Base-by-base conservation (phyloP, 2,797 vertebrate genomes). In the Falco rusticolus region DNA sequence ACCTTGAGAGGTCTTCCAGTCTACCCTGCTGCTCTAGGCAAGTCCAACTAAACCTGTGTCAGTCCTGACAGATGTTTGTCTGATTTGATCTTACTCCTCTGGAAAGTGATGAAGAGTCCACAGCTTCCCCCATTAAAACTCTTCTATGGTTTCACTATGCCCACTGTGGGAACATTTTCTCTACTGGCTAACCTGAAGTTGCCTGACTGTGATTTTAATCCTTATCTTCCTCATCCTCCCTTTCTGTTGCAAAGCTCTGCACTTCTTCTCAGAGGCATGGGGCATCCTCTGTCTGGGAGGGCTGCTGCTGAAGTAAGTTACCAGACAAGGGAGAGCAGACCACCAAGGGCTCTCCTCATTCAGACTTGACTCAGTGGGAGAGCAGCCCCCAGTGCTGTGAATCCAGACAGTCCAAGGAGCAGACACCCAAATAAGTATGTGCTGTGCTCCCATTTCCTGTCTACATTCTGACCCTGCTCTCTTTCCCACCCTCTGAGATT, bases 371-470 rank as follows among this genome's bases (percentile, higher is more conserved):
- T 79, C 16, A 4, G 60, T 8, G 22, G 91, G 84, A 92, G 39
- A 76, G 47, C 76, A 94, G 51, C 63, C 76, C 84, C 92, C 84
- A 51, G 82, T 18, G 60, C n/a, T 93, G 75, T 86, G 22, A 68
- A 84, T 60, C 78, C 92, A 97, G 92, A 96, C 92, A 90, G 93
- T 17, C 63, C 48, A 59, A 63, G 69, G 59, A 93, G 50, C 79
- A 94, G 94, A 93, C 92, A 96, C 90, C n/a, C 95, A 88, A 92
- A 79, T 91, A 84, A 96, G 72, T 33, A 89, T 11, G 14, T 4
- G 10, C 76, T 5, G 75, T 87, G 72, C 72, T 96, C 85, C 89
- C 91, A 81, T 93, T 96, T 97, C 97, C 93, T 84, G 91, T 86
- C 89, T 92, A 41, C 66, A 70, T 79, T 74, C 90, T 96, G 79